Evolutionary conservation across 1,140 invertebrate genomes (phyloP).

Genomic region (Drosophila saltans): DNA sequence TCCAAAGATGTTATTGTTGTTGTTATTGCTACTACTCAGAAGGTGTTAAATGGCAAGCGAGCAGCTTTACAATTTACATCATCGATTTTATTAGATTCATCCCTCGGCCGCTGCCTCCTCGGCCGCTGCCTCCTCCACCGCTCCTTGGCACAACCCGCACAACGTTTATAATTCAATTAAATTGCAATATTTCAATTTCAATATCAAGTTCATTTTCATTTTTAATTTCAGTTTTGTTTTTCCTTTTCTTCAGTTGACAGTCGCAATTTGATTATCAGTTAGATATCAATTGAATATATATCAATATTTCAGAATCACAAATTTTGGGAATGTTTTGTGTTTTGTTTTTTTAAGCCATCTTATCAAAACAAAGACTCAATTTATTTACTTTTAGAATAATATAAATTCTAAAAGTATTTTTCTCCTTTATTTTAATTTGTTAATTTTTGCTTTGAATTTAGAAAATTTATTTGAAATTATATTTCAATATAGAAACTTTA

Average conservation of each 20-base stretch:
- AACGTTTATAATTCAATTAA: constrained; percentile 81
- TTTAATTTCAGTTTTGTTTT: not conserved
- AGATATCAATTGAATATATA: not conserved
- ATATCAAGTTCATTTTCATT: constrained; percentile 18
- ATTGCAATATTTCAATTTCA: constrained; percentile 56
- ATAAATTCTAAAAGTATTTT: no score
- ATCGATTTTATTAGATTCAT: constrained; percentile 76
- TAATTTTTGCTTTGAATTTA: no score
- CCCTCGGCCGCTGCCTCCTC: not conserved
- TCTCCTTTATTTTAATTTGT: no score
- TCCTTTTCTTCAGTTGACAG: not conserved
- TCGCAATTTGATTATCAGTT: not conserved
- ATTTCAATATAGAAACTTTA: no score
- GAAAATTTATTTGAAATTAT: no score
- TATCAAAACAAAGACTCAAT: no score
- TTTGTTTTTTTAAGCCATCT: no score
- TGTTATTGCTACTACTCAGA: constrained; percentile 18
- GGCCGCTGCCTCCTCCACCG: not conserved
- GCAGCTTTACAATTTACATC: constrained; percentile 67
- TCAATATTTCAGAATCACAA: not conserved
- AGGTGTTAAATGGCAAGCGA: constrained; percentile 77
- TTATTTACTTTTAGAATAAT: no score
- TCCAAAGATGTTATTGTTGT: constrained; percentile 40
- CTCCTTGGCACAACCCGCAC: not conserved
- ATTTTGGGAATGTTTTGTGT: no score